Evolutionary conservation across 1,140 invertebrate genomes (phyloP).

Genomic region (Leucophenga varia): DNA sequence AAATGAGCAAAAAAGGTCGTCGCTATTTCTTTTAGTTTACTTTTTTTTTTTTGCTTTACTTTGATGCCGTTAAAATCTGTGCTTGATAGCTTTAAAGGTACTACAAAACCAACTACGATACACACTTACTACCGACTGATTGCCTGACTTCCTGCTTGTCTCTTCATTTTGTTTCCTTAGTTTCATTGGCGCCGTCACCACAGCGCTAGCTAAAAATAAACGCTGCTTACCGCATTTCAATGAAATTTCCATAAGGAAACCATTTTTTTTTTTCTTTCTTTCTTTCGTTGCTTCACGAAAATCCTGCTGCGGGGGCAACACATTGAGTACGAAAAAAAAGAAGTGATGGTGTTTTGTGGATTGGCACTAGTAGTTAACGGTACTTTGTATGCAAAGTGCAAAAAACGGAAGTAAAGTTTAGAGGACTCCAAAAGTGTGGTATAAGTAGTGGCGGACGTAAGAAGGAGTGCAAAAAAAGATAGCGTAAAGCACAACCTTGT

Average conservation of each 20-base stretch:
- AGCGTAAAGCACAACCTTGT: conserved; percentile 15
- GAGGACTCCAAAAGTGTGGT: conserved; percentile 13
- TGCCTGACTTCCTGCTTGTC: not conserved
- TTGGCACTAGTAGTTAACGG: conserved; percentile 41
- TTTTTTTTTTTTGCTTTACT: not conserved
- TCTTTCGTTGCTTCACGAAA: too few relatives aligned
- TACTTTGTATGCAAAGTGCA: conserved; percentile 54
- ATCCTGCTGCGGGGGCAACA: conserved; percentile 18
- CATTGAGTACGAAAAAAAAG: not conserved
- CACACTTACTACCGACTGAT: not conserved
- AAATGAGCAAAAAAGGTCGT: not conserved
- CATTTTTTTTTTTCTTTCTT: conserved; percentile 16
- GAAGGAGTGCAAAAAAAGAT: conserved; percentile 5
- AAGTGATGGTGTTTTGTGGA: conserved; percentile 29
- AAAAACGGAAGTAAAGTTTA: conserved; percentile 40
- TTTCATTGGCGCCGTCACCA: not conserved
- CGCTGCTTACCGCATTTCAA: conserved; percentile 19
- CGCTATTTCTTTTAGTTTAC: too few relatives aligned
- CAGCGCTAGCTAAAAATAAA: conserved; percentile 9
- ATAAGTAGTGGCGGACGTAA: too few relatives aligned
- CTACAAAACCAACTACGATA: conserved; percentile 3
- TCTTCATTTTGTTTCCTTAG: not conserved
- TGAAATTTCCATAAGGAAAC: conserved; percentile 41
- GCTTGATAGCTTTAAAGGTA: conserved; percentile 20
- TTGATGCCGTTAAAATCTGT: conserved; percentile 22